Conservation (phyloP, 2,797 vertebrate species). For the Nothura maculosa region DNA sequence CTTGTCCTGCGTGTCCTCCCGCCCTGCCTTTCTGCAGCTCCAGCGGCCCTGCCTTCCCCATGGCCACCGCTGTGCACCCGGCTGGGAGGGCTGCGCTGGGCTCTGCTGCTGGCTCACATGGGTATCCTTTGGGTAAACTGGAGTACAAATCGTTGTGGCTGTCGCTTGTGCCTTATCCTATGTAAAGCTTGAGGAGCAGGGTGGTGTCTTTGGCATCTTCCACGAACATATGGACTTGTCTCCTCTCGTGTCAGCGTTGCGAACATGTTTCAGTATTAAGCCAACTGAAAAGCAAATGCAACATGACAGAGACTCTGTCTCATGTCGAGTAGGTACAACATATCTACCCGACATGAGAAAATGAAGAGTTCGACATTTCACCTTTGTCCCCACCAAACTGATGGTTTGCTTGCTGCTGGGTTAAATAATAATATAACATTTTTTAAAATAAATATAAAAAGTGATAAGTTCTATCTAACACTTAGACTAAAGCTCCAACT, state of each 20-base stretch:
- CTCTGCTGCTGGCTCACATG: too few species aligned
- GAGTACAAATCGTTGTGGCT: background rate
- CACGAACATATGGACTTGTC: background rate
- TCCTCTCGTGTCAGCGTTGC: background rate
- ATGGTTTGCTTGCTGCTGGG: background rate
- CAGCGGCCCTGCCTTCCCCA: background rate
- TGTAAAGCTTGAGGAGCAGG: background rate
- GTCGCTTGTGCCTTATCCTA: background rate
- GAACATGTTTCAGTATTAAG: background rate
- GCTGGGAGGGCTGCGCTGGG: too few species aligned
- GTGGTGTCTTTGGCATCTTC: background rate
- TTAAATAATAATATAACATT: background rate
- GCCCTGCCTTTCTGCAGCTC: background rate
- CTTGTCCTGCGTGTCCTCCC: background rate
- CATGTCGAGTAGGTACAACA: too few species aligned
- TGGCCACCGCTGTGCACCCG: too few species aligned
- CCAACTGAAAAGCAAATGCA: background rate
- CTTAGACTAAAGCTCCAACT: background rate
- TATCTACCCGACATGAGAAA: background rate
- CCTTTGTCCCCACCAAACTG: background rate
- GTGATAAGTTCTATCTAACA: background rate
- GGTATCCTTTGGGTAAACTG: background rate
- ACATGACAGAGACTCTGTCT: background rate
- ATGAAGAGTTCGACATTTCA: background rate
- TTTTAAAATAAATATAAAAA: background rate